Conservation (phyloP, 2,113 vertebrate species). For the Meleagris gallopavo region DNA sequence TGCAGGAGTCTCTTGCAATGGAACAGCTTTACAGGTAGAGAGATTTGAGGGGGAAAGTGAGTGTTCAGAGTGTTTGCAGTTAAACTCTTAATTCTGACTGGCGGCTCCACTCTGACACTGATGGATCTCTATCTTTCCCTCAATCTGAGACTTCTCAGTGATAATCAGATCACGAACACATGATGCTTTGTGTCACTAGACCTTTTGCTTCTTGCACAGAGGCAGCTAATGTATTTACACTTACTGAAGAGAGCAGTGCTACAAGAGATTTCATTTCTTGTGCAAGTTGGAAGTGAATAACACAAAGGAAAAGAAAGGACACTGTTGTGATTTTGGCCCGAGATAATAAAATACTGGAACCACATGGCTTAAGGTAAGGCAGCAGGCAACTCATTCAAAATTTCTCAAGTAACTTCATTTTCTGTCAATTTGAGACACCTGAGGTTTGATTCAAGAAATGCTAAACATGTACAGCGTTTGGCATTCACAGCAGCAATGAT, state of each 20-base stretch:
- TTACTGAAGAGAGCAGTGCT: neutral
- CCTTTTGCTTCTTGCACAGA: neutral
- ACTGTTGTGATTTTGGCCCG: accelerated
- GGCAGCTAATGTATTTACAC: neutral
- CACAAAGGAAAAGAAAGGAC: neutral
- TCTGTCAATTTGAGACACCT: neutral
- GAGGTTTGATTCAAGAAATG: neutral
- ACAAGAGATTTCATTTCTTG: neutral
- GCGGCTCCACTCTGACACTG: neutral
- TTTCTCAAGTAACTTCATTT: neutral
- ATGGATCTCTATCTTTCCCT: neutral
- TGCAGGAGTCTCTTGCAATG: neutral
- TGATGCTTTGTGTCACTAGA: neutral
- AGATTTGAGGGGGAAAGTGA: accelerated
- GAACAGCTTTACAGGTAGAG: neutral
- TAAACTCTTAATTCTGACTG: neutral
- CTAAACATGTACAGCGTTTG: neutral
- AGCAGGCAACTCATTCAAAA: neutral
- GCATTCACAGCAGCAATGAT: neutral
- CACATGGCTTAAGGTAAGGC: neutral
- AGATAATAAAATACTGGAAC: neutral
- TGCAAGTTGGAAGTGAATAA: neutral
- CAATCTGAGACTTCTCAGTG: neutral
- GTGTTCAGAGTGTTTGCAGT: neutral
- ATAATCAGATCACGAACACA: accelerated